phyloP scores from a whole-genome alignment of 2,888 invertebrate species.

The Syrphus vitripennis region DNA sequence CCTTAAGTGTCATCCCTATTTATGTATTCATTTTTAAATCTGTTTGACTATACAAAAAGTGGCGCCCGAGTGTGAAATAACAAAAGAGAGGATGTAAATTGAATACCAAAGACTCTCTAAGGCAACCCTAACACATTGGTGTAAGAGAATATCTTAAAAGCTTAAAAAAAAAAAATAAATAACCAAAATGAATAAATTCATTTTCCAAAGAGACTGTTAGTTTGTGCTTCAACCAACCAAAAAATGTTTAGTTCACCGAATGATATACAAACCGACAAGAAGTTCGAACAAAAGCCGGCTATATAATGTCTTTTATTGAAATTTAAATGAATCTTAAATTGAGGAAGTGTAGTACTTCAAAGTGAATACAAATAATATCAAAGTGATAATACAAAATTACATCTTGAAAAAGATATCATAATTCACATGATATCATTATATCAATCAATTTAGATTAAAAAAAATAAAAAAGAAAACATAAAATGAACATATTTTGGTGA shows the following conservation, averaged over 20 bases:
- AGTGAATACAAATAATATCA: neutral
- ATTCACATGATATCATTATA: neutral
- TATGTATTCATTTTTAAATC: too few species aligned
- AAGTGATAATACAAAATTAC: constrained; percentile 1
- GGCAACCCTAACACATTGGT: neutral
- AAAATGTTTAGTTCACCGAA: constrained; percentile 2
- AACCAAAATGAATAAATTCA: constrained; percentile 4
- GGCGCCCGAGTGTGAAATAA: neutral
- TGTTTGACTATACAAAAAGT: neutral
- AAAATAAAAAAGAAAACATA: constrained; percentile 11
- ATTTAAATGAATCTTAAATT: constrained; percentile 2
- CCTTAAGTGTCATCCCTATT: too few species aligned
- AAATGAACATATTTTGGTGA: neutral
- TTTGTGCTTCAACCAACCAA: neutral
- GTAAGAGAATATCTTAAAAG: neutral
- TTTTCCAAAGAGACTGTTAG: neutral
- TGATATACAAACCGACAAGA: neutral
- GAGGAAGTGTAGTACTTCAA: neutral
- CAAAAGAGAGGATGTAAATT: neutral
- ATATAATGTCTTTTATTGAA: neutral
- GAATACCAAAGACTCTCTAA: neutral
- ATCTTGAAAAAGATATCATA: neutral
- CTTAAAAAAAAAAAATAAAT: neutral
- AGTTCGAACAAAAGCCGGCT: constrained; percentile 26
- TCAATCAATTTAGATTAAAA: constrained; percentile 4